Evolutionary conservation across 92 coral and sea anemone species (phyloP), one percentile per base, ranked within the genome.

Genomic region (Anthopleura xanthogrammica): DNA sequence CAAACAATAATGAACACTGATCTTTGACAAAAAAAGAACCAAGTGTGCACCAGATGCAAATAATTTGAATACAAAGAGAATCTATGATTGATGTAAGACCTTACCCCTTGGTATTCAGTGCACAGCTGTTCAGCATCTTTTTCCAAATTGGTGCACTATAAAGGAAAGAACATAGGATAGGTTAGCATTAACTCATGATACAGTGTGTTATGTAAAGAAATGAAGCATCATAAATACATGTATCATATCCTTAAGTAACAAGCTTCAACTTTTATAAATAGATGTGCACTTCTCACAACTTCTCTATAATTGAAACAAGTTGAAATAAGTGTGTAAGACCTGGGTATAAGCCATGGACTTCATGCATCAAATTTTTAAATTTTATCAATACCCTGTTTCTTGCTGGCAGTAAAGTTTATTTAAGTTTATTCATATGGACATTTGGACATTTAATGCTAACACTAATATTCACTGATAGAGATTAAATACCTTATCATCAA

Each of bases 51-150:
- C 42, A 80, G 23, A 60, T 23, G 58, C 41, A 65, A 20, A n/a
- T 41, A 11, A 41, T 71, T 41, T 41, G 22, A n/a, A 56, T 70
- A 24, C 56, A 75, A 8, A 14, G 11, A 54, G 14, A 54, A 9
- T 54, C 11, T n/a, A 5, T 24, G 24, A 42, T 5, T 19, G 10
- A 17, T 75, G 78, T 3, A 42, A 57, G 70, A 1, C 52, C 92
- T 85, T 88, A 96, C 99, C 91, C 95, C 99, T 71, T 93, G 90
- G 64, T 96, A 93, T 48, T 96, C 94, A 57, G 91, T 87, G 64
- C 89, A 85, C 22, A 96, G 94, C 13, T 85, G 92, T 11, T 89
- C 86, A 43, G 98, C 93, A 62, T 96, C 98, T 55, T 84, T 87
- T 48, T 96, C 95, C 58, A 96, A 83, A 41, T 83, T 86, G 79